Evolutionary conservation across 1,140 invertebrate genomes (phyloP), one percentile per base, ranked within the genome.

Genomic region (Oncopeltus fasciatus): DNA sequence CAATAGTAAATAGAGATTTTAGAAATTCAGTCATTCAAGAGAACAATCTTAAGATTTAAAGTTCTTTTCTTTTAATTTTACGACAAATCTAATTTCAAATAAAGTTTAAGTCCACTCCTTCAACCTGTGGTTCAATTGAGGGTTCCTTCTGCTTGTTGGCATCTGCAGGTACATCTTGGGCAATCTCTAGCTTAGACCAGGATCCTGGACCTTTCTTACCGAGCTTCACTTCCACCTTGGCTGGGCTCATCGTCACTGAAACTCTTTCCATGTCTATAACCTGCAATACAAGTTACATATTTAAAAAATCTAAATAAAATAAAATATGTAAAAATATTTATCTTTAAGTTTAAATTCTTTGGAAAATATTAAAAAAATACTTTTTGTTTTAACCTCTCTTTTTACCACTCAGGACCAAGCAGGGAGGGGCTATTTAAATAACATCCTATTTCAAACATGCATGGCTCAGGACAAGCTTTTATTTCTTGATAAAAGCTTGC

Each of bases 201-300:
- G 82, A 82, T 20, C 85, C 83, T 2, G 85, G 77, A 68, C 92
- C 88, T 1, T 80, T 83, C 76, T 99, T 98, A 64, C 84, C 87
- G 69, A 99, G 70, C 68, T 88, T 92, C 12, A 99, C 88, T 76
- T 99, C 95, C 20, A 97, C 83, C 82, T 98, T 98, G n/a, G 92
- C 88, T 56, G 86, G 86, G 65, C 86, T 77, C 83, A 97, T 90
- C 16, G 80, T 81, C 1, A 86, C 88, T 66, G 74, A 78, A 69
- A 88, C 88, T 60, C 82, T 77, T 43, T 74, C 73, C 16, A 89
- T 77, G 71, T 84, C 77, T 20, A 91, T 76, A 59, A 89, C 76
- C 87, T 90, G 66, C 21, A 53, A 53, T 4, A 26, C 18, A 53
- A 53, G 26, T 24, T 8, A 14, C 14, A 38, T 38, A 38, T 38